A percentile compares a stretch with the other conserved stretches of the same genome.
Conservation (phyloP, 1,140 invertebrate genomes). For the Diuraphis noxia region DNA sequence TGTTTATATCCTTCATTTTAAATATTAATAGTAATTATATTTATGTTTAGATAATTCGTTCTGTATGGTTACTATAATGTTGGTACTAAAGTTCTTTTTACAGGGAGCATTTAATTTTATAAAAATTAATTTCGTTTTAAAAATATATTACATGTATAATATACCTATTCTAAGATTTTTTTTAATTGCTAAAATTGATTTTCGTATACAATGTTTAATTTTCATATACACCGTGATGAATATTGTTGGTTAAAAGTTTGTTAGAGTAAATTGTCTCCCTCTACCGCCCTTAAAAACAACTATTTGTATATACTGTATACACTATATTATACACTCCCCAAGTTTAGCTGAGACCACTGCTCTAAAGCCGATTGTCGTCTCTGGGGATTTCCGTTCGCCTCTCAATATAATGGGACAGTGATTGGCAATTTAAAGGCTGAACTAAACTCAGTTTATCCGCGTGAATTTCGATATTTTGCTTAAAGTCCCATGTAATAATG, state of each 20-base stretch:
- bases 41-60: not conserved
- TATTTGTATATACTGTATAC: not conserved
- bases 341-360: constrained; percentile 18
- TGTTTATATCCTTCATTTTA: not conserved
- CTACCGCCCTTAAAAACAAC: constrained; percentile 3
- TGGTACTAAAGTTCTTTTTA: not conserved
- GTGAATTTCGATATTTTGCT: constrained; percentile 53
- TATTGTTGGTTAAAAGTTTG: constrained; percentile 21
- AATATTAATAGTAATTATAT: not conserved
- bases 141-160: not conserved
- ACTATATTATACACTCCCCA: not conserved
- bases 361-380: constrained; percentile 49
- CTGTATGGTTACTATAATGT: not conserved
- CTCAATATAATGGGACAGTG: constrained; percentile 54
- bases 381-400: constrained; percentile 40
- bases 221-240: not conserved
- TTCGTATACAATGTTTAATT: not conserved
- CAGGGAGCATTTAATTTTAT: not conserved
- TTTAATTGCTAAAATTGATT: not conserved
- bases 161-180: not conserved
- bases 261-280: not conserved
- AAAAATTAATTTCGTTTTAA: not conserved
- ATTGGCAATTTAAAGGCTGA: constrained; percentile 54
- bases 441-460: constrained; percentile 53
- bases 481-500: constrained; percentile 47